These are phyloP conservation scores for Atherinosoma microstoma DNA, from an alignment of 2,797 vertebrate species.

Conservation along the genomic window DNA sequence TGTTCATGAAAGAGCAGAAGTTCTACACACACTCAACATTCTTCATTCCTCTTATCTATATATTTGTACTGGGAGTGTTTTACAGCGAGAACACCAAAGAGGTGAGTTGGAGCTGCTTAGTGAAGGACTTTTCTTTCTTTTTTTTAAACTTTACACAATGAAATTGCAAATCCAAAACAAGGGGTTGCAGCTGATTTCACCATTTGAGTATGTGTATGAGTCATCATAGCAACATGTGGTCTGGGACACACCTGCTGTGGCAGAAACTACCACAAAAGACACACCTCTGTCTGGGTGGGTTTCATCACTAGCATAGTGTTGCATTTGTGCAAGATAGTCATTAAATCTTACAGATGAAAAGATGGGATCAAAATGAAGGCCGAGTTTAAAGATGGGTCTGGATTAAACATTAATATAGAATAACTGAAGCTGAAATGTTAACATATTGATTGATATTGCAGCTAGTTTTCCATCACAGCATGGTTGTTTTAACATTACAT, in stretches of 20 bases:
- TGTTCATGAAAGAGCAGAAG: constrained; percentile 99
- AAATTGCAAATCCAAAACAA: not conserved
- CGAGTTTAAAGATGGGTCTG: not conserved
- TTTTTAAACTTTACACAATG: not conserved
- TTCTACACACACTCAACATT: constrained; percentile 97
- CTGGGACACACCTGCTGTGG: not conserved
- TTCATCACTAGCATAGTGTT: not conserved
- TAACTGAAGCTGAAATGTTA: not conserved
- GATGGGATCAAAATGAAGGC: not conserved
- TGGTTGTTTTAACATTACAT: not conserved
- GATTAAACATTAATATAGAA: not conserved
- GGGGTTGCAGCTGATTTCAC: not conserved
- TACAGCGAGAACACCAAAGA: constrained; percentile 96
- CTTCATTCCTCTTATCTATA: constrained; percentile 96
- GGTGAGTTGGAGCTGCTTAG: constrained; percentile 79
- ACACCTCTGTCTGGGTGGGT: not conserved
- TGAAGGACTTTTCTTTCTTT: not conserved
- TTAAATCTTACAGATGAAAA: not conserved
- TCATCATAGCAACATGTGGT: not conserved
- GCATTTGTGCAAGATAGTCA: not conserved
- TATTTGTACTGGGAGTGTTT: constrained; percentile 95
- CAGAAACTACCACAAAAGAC: not conserved
- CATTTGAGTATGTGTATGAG: not conserved
- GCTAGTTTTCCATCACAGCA: not conserved
- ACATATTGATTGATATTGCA: not conserved